Evolutionary conservation across 2,113 vertebrate species (phyloP), one percentile per base, ranked within the genome.

Genomic region (Todiramphus chloris): DNA sequence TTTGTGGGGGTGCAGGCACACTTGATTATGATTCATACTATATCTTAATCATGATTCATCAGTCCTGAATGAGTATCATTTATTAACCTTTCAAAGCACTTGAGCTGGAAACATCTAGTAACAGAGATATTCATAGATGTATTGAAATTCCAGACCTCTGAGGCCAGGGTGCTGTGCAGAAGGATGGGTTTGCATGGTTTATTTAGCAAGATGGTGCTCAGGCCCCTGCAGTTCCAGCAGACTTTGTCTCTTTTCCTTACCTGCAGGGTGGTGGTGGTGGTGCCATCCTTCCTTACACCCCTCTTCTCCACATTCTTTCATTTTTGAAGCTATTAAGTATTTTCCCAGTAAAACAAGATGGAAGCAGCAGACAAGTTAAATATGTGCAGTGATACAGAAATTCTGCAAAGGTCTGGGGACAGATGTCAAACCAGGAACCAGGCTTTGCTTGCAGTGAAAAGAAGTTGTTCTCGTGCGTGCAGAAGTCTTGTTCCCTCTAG

Each of bases 391-490:
- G 72, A 31, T 77, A 55, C 8, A 69, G 67, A 80, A 85, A 55
- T 74, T 89, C 10, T 81, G 64, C 50, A 55, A 46, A 81, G 31
- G n/a, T 66, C 16, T 89, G 72, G 28, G 31, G 25, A 68, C 37
- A 70, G 69, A 46, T 66, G 70, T 83, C 72, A 56, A 87, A 74
- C 3, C 46, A 67, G 60, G 60, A 86, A 70, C 51, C 15, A 46
- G 16, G 41, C 39, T 95, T 89, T 58, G 35, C 68, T 80, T 76
- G 55, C 46, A 27, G 55, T 83, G 44, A 21, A 68, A 75, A 66
- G 30, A 48, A 75, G 37, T 64, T 0, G 0, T 78, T 85, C n/a
- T 67, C 0, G 0, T 0, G 0, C 0, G 0, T 48, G 35, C 20
- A 9, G 46, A 76, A 62, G 67, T 18, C n/a, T 56, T 51, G 10